Evolutionary conservation across 2,797 vertebrate genomes (phyloP), one percentile per base, ranked within the genome.

Genomic region (Sebastes diploproa): DNA sequence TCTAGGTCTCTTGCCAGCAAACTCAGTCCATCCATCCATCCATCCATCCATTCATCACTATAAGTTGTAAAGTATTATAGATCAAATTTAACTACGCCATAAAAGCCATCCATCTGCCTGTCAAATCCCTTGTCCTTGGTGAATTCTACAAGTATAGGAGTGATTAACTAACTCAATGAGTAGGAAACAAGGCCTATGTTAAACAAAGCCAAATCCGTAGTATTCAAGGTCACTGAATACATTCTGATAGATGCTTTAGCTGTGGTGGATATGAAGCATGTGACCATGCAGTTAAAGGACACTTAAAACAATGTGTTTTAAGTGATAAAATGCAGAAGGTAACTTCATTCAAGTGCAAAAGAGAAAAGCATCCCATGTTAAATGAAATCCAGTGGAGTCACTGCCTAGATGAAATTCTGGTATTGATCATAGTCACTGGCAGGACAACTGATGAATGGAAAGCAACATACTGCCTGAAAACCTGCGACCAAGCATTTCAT

Each of bases 101-200:
- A 70, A 78, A 83, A 73, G 67, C 42, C 29, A 62, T 79, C 79
- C 77, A 87, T 88, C 79, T 76, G 52, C 58, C 66, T 81, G 83
- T 52, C 67, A 73, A 23, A 68, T 69, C 70, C 13, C 10, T 69
- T 75, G 66, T 73, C 81, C 78, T 79, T 75, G 50, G 54, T 75
- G 63, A 36, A 52, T 80, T 68, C 25, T 67, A 72, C 75, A 72
- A 72, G 73, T 61, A 68, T 50, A 50, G 30, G 62, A 71, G 55
- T 50, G 77, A 64, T 62, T 76, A 56, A 69, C 42, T 4, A 22
- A 72, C 18, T 67, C 78, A 22, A 70, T 32, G 66, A 60, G 69
- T 30, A 42, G 59, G 75, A 65, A 82, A 66, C 22, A 27, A 63
- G 55, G 23, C 10, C 34, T 32, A 13, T 73, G 10, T 27, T 27